A percentile compares a stretch with the other conserved stretches of the same genome.
phyloP scores from a whole-genome alignment of 2,888 invertebrate species.

The Coecobrya sp. region DNA sequence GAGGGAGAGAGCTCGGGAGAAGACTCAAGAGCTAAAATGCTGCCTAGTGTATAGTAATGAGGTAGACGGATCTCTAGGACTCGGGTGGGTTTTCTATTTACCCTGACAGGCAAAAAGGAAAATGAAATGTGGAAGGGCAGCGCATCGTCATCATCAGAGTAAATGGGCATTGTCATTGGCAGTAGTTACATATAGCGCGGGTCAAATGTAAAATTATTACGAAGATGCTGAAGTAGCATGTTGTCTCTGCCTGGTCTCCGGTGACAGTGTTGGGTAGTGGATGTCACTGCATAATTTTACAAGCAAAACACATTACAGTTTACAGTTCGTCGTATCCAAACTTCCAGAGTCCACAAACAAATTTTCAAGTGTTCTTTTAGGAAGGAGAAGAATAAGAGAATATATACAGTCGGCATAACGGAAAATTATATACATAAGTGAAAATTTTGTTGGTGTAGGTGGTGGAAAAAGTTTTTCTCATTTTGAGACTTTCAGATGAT shows the following conservation, averaged over 20 bases:
- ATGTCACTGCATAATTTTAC: neutral
- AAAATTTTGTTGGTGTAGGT: neutral
- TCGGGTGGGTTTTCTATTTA: conserved; percentile 19
- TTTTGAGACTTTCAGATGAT: neutral
- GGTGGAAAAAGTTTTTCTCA: neutral
- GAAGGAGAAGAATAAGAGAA: neutral
- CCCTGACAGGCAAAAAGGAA: neutral
- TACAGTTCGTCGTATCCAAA: neutral
- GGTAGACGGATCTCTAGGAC: neutral
- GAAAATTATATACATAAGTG: neutral
- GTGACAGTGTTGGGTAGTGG: neutral
- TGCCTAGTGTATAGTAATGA: conserved; percentile 41
- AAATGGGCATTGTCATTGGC: neutral
- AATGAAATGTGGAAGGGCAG: conserved; percentile 16
- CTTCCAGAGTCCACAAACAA: neutral
- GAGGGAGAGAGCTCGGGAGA: neutral
- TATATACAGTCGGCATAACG: neutral
- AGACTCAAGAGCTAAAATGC: conserved; percentile 35
- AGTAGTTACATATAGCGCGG: neutral
- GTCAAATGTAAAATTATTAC: conserved; percentile 4
- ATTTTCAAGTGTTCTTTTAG: neutral
- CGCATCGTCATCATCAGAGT: conserved; percentile 17
- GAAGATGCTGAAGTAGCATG: neutral
- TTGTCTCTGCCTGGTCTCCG: neutral
- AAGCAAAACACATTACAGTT: conserved; percentile 13